phyloP scores from a whole-genome alignment of 2,113 vertebrate species.

The Ahaetulla prasina region DNA sequence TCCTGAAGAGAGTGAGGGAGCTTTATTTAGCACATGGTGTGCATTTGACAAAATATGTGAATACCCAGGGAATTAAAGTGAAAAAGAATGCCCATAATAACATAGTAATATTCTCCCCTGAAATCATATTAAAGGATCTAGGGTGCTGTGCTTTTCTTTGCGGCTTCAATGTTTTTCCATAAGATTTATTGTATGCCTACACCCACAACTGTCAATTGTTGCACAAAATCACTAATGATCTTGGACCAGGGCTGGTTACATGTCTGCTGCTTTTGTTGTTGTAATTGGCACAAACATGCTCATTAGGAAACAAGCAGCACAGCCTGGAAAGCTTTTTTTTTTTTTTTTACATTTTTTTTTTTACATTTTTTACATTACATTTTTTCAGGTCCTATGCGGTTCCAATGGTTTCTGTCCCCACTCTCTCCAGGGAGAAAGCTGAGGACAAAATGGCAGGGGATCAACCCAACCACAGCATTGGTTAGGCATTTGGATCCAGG shows the following conservation, averaged over 20 bases:
- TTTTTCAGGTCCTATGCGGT: neutral
- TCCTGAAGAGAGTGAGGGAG: neutral
- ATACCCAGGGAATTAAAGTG: neutral
- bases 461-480: no score
- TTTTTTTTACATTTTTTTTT: no score
- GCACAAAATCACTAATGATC: neutral
- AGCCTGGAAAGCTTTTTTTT: neutral
- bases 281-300: neutral
- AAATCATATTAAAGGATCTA: neutral
- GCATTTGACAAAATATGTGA: neutral
- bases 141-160: neutral
- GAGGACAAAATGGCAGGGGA: neutral
- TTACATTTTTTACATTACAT: no score
- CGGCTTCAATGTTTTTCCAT: neutral
- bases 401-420: neutral
- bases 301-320: neutral
- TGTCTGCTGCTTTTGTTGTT: neutral
- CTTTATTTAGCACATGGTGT: neutral
- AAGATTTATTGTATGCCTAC: neutral
- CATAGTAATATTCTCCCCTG: slow-evolving; percentile 11
- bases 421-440: neutral
- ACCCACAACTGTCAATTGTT: no score
- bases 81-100: slow-evolving; percentile 39
- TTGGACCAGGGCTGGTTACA: neutral
- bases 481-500: neutral